A percentile compares a stretch with the other conserved stretches of the same genome.
Conservation (phyloP, 2,888 invertebrate genomes). For the Notocelia uddmanniana region DNA sequence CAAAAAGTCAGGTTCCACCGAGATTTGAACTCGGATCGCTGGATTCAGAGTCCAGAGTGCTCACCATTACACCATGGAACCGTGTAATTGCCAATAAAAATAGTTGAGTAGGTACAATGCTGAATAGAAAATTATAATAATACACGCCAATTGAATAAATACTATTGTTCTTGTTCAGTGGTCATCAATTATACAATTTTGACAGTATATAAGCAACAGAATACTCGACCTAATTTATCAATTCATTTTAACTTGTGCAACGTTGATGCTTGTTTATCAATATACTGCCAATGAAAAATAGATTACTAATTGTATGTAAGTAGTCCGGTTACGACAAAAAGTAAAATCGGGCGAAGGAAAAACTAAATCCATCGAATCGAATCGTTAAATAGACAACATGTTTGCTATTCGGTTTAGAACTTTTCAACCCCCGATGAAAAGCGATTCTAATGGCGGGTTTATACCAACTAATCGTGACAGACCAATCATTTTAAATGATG, state of each 20-base stretch:
- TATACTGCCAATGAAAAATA: too few species aligned
- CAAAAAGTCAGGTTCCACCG: conserved; percentile 81
- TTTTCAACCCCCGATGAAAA: too few species aligned
- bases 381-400: too few species aligned
- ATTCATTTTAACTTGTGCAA: too few species aligned
- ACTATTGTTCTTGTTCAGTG: conserved; percentile 6
- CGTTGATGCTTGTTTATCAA: too few species aligned
- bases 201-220: background rate
- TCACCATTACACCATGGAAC: conserved; percentile 88
- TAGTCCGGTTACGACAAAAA: too few species aligned
- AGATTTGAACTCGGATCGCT: conserved; percentile 89
- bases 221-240: background rate
- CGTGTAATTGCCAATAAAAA: conserved; percentile 49
- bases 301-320: too few species aligned
- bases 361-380: too few species aligned
- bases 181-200: conserved; percentile 1
- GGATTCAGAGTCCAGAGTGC: conserved; percentile 89
- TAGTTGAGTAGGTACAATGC: background rate
- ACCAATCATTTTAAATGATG: too few species aligned
- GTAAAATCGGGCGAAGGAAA: background rate
- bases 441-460: too few species aligned
- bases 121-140: background rate
- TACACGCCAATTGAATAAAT: background rate
- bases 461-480: too few species aligned
- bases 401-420: too few species aligned